Evolutionary conservation across 2,113 vertebrate genomes (phyloP).

Genomic region (Saccopteryx leptura): DNA sequence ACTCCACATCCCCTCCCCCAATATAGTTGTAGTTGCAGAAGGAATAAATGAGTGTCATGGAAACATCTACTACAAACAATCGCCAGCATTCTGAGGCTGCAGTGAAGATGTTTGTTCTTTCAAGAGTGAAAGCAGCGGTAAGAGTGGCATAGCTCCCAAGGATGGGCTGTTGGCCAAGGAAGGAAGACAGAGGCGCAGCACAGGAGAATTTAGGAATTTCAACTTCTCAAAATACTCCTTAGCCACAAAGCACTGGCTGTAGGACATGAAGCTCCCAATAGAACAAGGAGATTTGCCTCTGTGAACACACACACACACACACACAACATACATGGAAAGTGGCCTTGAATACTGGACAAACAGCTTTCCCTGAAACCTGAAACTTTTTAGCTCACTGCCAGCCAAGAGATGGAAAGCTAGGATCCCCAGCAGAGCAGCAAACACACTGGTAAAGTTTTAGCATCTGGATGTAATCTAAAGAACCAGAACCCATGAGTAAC

Average conservation of each 20-base stretch:
- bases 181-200: background rate
- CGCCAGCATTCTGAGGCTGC: conserved; percentile 57
- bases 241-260: background rate
- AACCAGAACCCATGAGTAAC: background rate
- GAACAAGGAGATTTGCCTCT: background rate
- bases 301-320: background rate
- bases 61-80: conserved; percentile 74
- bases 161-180: background rate
- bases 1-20: conserved; percentile 29
- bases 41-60: conserved; percentile 76
- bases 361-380: background rate
- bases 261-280: background rate
- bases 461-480: background rate
- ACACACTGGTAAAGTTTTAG: background rate
- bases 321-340: background rate
- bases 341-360: background rate
- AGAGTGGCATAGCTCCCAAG: background rate
- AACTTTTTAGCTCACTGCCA: background rate
- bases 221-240: background rate
- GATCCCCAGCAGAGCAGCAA: background rate
- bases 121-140: background rate
- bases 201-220: background rate
- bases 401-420: background rate
- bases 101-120: conserved; percentile 62
- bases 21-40: conserved; percentile 65